Evolutionary conservation across 2,888 invertebrate genomes (phyloP), one percentile per base, ranked within the genome.

Genomic region (Epirrhoe alternata): DNA sequence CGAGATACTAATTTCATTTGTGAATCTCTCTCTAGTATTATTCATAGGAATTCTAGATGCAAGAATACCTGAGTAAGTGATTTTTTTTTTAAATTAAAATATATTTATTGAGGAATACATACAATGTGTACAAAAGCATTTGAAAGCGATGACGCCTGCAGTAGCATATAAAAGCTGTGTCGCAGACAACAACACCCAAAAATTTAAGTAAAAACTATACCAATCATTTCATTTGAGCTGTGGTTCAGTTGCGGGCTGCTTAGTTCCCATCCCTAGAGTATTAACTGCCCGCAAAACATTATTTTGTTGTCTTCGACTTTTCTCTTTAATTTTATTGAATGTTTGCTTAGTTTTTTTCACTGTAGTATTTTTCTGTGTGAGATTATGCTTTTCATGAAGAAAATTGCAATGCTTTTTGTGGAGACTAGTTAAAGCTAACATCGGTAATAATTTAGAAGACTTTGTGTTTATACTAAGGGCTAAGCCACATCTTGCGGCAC

Each of bases 221-320:
- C 6, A 50, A 60, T n/a, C 56, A 16, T 49, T 60, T 3, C 1
- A 0, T 47, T 0, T 47, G 10, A 42, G 57, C 68, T 68, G 50
- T 68, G 53, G 31, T 53, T 14, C 17, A 50, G 56, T 65, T 10
- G 45, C 35, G 49, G 45, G 52, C 57, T 61, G 67, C 60, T 68
- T 68, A 52, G 54, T 64, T 64, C 33, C 50, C 64, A 54, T 63
- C 68, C 54, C 64, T 54, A 53, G 64, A 57, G 68, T 64, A 57
- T 68, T 68, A 68, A 68, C 57, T 68, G 54, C 64, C 68, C 64
- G 57, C 68, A 64, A 68, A 68, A 68, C 68, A 68, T 68, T 68
- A 68, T 68, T 68, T 64, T 64, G 64, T 68, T 68, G 61, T 64
- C 64, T 64, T 58, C 68, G 64, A 68, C 64, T 68, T 64, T 64